A percentile compares a stretch with the other conserved stretches of the same genome.
Evolutionary conservation across 2,888 invertebrate genomes (phyloP).

Genomic region (Anoplius nigerrimus): DNA sequence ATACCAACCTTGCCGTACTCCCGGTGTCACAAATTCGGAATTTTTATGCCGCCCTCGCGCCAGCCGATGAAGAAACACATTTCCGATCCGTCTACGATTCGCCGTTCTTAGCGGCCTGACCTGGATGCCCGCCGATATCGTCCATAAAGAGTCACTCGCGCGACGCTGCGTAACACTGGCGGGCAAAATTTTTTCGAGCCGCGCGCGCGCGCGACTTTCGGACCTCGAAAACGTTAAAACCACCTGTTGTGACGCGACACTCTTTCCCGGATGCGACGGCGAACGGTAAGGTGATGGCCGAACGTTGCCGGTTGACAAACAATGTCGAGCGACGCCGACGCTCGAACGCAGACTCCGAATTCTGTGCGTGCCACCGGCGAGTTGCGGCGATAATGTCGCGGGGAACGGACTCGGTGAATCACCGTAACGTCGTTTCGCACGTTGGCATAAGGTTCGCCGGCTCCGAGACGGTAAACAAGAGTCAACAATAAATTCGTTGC

Average conservation of each 20-base stretch:
- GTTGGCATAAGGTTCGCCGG: too few relatives aligned
- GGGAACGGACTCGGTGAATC: too few relatives aligned
- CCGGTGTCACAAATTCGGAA: conserved; percentile 66
- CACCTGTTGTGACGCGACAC: background rate
- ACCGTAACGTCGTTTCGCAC: too few relatives aligned
- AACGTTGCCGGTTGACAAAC: too few relatives aligned
- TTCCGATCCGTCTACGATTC: conserved; percentile 54
- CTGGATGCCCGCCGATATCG: conserved; percentile 43
- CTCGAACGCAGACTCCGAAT: too few relatives aligned
- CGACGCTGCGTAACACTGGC: background rate
- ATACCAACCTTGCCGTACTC: conserved; percentile 44
- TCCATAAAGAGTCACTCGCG: conserved; percentile 45
- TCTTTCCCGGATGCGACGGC: background rate
- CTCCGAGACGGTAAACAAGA: too few relatives aligned
- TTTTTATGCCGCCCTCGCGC: conserved; percentile 71
- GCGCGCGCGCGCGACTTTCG: background rate
- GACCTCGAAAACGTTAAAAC: background rate
- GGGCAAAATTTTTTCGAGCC: background rate
- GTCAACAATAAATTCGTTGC: too few relatives aligned
- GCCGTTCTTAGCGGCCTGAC: too few relatives aligned
- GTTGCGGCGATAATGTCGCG: too few relatives aligned
- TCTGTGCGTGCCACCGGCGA: too few relatives aligned
- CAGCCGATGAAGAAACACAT: conserved; percentile 71
- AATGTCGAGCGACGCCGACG: too few relatives aligned
- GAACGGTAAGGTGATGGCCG: too few relatives aligned